phyloP scores from a whole-genome alignment of 1,140 invertebrate genomes.

The Sinella curviseta region DNA sequence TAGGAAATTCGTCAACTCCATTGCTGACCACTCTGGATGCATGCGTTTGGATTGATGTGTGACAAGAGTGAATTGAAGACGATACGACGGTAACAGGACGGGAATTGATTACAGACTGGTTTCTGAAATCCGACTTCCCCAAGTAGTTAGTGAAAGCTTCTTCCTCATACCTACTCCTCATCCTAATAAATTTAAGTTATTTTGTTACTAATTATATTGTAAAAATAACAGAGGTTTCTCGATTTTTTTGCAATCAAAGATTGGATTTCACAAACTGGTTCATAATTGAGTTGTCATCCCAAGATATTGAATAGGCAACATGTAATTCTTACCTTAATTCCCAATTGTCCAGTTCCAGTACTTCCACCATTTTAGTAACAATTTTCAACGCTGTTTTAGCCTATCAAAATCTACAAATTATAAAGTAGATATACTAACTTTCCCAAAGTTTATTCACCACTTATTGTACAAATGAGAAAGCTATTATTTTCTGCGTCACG shows the following conservation, averaged over 20 bases:
- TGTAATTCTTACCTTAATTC: slow-evolving; percentile 1
- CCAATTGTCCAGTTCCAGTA: slow-evolving; percentile 13
- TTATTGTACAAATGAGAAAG: too few species aligned
- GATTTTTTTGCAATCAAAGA: too few species aligned
- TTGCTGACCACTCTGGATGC: background rate
- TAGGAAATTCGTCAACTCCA: background rate
- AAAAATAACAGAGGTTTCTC: too few species aligned
- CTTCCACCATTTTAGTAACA: slow-evolving; percentile 5
- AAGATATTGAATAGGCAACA: too few species aligned
- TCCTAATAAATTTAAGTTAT: too few species aligned
- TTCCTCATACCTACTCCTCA: slow-evolving; percentile 9
- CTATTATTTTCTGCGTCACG: too few species aligned
- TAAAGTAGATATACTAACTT: background rate
- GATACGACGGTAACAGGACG: slow-evolving; percentile 31
- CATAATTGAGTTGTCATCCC: too few species aligned
- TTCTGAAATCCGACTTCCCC: slow-evolving; percentile 10
- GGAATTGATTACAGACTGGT: slow-evolving; percentile 27
- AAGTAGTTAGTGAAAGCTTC: background rate
- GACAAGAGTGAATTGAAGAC: slow-evolving; percentile 8
- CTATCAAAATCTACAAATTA: background rate
- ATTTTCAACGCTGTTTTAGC: too few species aligned
- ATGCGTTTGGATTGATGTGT: slow-evolving; percentile 15
- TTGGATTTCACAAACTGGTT: too few species aligned
- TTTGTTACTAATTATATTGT: too few species aligned
- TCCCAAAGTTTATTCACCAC: background rate